Evolutionary conservation across 2,113 vertebrate genomes (phyloP), one percentile per base, ranked within the genome.

Genomic region (Xiphophorus couchianus): DNA sequence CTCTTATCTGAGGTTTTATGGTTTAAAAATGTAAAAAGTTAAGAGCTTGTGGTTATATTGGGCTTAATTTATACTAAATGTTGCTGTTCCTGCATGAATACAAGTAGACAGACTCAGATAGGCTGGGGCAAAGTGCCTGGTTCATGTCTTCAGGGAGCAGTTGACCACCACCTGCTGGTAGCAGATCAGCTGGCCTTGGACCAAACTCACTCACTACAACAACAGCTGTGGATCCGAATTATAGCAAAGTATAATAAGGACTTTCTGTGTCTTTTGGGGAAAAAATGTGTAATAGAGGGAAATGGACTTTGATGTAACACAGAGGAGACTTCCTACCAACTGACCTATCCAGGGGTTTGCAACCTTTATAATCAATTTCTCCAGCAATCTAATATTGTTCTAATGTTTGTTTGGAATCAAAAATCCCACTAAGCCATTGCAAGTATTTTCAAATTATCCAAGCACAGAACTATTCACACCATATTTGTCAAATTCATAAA

Each of bases 141-240:
- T 80, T 82, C 71, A 79, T 74, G 67, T 73, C 82, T 80, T 89
- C 83, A 86, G 66, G 78, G 89, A 90, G 87, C 88, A 90, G 86
- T 86, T 89, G 88, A 92, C 88, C 91, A 93, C 88, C 90, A 90
- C 89, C 87, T 92, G 90, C 92, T 92, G 86, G 89, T 80, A 79
- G 85, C 83, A 83, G 78, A 79, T 82, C 74, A 77, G 66, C 76
- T 86, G 76, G 31, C 62, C 33, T 61, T 73, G 33, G 84, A 64
- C 71, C 35, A 77, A 44, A 69, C 81, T 67, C 80, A 14, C 51
- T 33, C 70, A 79, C 22, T 61, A 27, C 25, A 29, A 11, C 35
- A 84, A 27, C 76, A 66, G 37, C 30, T 37, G 13, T 60, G 9
- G 4, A 48, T 68, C 31, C 30, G 33, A 67, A 19, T 58, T 51